Base-by-base conservation (phyloP, 1,140 invertebrate genomes). In the Drosophila nasuta region DNA sequence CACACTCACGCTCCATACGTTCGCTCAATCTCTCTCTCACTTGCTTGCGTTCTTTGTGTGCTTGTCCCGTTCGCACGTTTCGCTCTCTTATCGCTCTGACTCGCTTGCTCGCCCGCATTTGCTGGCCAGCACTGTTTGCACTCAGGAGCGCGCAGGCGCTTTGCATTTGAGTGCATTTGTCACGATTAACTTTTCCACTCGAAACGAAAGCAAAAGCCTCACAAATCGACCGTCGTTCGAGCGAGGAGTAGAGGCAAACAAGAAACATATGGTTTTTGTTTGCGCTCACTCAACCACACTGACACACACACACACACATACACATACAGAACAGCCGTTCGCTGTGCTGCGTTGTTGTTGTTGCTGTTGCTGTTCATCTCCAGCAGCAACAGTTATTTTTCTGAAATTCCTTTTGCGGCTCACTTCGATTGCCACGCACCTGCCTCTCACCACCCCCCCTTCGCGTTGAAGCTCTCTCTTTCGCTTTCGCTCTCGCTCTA, bases 191-290 rank as follows among this genome's bases (percentile, higher is more conserved):
- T 89, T 78, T 25, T 25, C 7, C 56, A 76, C 85, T 88, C 86
- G 30, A 33, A 89, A 90, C 66, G 85, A 89, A 89, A 89, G 85
- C 86, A 89, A 88, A 83, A 88, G 79, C 79, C 77, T 63, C 20
- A 30, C 46, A 28, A 63, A 56, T 56, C 56, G 33, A 43, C 62
- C 35, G 13, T 20, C 35, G 13, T 20, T 49, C 33, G 62, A 64
- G 66, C 46, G 79, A 52, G 63, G 59, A 54, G 63, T 58, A 68
- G 71, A 70, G 65, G 60, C 80, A 70, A 77, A 76, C 75, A 70
- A 71, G 68, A 82, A 89, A 90, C 85, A 89, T 89, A 89, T 89
- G 85, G 85, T 89, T 89, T 81, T 81, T 89, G 81, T 89, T 85
- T 88, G 85, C 74, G 59, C 85, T 79, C 67, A 81, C 64, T 75